phyloP scores from a whole-genome alignment of 2,888 invertebrate species.

The Cheilosia scutellata region DNA sequence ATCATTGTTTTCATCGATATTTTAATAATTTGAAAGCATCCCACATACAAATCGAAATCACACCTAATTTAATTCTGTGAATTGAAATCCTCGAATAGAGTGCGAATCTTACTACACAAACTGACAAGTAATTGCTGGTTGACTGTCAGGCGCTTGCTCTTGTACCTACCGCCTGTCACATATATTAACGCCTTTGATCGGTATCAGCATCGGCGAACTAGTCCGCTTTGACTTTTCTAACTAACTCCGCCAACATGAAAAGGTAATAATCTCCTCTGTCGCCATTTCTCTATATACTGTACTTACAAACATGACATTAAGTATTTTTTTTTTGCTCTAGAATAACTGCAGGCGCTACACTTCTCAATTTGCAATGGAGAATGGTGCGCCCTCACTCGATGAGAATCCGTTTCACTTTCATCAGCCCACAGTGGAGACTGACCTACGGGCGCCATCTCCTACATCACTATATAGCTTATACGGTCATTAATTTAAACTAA shows the following conservation, averaged over 20 bases:
- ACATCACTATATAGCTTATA: conserved; percentile 1
- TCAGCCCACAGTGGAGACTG: neutral
- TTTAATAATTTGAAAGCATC: conserved; percentile 43
- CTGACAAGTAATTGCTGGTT: conserved; percentile 52
- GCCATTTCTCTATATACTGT: conserved; percentile 39
- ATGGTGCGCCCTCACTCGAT: neutral
- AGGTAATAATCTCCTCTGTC: conserved; percentile 46
- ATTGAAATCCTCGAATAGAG: conserved; percentile 43
- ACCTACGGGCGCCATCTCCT: neutral
- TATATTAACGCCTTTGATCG: conserved; percentile 70
- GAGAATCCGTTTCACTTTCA: neutral
- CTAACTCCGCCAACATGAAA: conserved; percentile 64
- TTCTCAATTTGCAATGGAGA: conserved; percentile 46
- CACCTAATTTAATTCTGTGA: conserved; percentile 53
- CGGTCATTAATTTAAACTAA: conserved; percentile 47
- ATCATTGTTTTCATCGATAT: conserved; percentile 30
- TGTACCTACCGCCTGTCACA: conserved; percentile 66
- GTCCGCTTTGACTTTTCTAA: conserved; percentile 23
- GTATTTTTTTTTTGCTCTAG: conserved; percentile 46
- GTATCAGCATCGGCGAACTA: conserved; percentile 39
- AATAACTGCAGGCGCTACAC: conserved; percentile 36
- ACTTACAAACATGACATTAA: conserved; percentile 47
- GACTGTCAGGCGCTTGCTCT: conserved; percentile 54
- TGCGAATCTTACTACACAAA: neutral
- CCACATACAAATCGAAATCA: conserved; percentile 47